Conservation (phyloP, 2,888 invertebrate species). For the Iphiclides podalirius region DNA sequence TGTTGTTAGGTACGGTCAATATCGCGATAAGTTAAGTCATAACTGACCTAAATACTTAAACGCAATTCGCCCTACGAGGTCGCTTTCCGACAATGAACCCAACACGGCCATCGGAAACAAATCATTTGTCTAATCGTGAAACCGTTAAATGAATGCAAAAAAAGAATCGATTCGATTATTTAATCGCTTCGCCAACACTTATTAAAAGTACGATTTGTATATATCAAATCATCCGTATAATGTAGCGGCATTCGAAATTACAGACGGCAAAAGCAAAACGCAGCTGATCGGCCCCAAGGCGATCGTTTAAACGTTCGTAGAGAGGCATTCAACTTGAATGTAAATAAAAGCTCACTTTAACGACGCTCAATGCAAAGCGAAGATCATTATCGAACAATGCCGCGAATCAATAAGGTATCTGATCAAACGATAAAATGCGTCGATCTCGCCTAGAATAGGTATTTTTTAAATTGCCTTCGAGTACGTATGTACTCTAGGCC, state of each 20-base stretch:
- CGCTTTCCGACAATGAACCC: conserved; percentile 68
- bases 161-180: too few relatives aligned
- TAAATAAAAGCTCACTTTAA: conserved; percentile 33
- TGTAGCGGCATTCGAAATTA: too few relatives aligned
- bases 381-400: conserved; percentile 56
- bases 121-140: conserved; percentile 39
- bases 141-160: too few relatives aligned
- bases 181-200: too few relatives aligned
- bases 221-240: too few relatives aligned
- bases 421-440: conserved; percentile 26
- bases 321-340: conserved; percentile 25
- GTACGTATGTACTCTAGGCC: conserved; percentile 8
- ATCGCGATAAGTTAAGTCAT: conserved; percentile 34
- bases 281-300: conserved; percentile 6
- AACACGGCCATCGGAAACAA: conserved; percentile 49
- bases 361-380: conserved; percentile 36
- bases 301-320: conserved; percentile 10
- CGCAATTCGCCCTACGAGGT: conserved; percentile 43
- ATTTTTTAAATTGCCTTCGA: conserved; percentile 15
- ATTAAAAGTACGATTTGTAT: too few relatives aligned
- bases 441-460: conserved; percentile 13
- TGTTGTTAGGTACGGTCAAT: conserved; percentile 44
- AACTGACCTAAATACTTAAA: conserved; percentile 54
- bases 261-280: conserved; percentile 19
- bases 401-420: conserved; percentile 51